A percentile compares a stretch with the other conserved stretches of the same genome.
Evolutionary conservation across 2,797 vertebrate genomes (phyloP).

Genomic region (Delichon dasypus): DNA sequence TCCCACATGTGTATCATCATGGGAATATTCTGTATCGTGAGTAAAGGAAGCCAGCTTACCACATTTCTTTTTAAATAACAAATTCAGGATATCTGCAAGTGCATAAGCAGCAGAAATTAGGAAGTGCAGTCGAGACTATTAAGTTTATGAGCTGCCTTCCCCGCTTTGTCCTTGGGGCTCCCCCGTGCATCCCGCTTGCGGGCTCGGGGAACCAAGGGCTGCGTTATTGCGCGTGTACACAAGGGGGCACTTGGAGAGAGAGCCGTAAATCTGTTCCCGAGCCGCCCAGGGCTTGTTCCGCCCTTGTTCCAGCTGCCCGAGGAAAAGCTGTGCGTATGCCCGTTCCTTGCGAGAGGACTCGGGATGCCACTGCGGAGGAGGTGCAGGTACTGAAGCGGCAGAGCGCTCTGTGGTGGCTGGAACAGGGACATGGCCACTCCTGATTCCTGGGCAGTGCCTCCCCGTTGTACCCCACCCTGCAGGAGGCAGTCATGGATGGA

Average conservation of each 20-base stretch:
- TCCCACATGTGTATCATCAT: not conserved
- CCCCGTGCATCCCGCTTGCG: not conserved
- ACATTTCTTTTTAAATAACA: not conserved
- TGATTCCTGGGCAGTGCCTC: not conserved
- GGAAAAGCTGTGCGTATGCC: not conserved
- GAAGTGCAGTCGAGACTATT: not conserved
- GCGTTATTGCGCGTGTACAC: slow-evolving; percentile 12
- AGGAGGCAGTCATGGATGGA: not conserved
- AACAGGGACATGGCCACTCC: not conserved
- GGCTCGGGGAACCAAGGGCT: not conserved
- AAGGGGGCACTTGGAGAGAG: slow-evolving; percentile 21
- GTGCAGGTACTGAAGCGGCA: not conserved
- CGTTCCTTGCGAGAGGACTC: not conserved
- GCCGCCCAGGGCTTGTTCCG: not conserved
- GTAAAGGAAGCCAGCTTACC: not conserved
- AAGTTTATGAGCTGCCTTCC: not conserved
- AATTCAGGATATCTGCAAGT: not conserved
- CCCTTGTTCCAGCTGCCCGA: not conserved
- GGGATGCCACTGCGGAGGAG: not conserved
- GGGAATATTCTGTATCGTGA: not conserved
- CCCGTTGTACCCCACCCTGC: not conserved
- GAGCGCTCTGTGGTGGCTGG: not conserved
- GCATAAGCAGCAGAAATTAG: not conserved
- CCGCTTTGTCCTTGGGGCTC: not conserved
- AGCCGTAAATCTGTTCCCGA: not conserved